A percentile compares a stretch with the other conserved stretches of the same genome.
Conservation (phyloP, 2,888 invertebrate genomes). For the Polietes domitor region DNA sequence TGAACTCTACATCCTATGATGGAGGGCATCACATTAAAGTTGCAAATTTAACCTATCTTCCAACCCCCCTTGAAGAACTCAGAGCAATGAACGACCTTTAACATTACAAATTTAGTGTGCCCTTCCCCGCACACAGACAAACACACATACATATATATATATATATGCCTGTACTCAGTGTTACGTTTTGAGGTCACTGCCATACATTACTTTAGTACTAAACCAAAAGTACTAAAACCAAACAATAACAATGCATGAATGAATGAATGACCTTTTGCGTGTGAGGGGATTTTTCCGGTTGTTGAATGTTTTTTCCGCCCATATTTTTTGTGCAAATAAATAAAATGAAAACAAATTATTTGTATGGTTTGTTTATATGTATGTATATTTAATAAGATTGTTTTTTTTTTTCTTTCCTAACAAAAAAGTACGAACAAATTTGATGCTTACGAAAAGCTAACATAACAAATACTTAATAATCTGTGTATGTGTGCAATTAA, state of each 20-base stretch:
- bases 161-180: background rate
- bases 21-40: too few relatives aligned
- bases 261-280: slow-evolving; percentile 5
- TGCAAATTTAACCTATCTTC: too few relatives aligned
- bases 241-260: too few relatives aligned
- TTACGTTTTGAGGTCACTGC: slow-evolving; percentile 13
- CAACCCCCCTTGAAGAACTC: too few relatives aligned
- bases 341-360: slow-evolving; percentile 25
- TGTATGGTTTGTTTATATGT: slow-evolving; percentile 29
- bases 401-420: slow-evolving; percentile 32
- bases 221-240: too few relatives aligned
- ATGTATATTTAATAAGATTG: slow-evolving; percentile 12
- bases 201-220: background rate
- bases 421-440: slow-evolving; percentile 31
- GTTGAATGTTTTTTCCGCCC: too few relatives aligned
- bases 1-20: too few relatives aligned
- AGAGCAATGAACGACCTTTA: too few relatives aligned
- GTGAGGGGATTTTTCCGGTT: slow-evolving; percentile 13
- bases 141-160: too few relatives aligned
- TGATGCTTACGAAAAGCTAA: slow-evolving; percentile 61
- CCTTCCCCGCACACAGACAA: too few relatives aligned
- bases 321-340: slow-evolving; percentile 17
- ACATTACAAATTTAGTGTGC: too few relatives aligned
- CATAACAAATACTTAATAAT: slow-evolving; percentile 47
- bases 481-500: background rate